Percentiles rank a stretch among this genome's conserved stretches.
These are phyloP conservation scores for Corvus hawaiiensis DNA, from an alignment of 2,113 vertebrate species.

Conservation along the genomic window DNA sequence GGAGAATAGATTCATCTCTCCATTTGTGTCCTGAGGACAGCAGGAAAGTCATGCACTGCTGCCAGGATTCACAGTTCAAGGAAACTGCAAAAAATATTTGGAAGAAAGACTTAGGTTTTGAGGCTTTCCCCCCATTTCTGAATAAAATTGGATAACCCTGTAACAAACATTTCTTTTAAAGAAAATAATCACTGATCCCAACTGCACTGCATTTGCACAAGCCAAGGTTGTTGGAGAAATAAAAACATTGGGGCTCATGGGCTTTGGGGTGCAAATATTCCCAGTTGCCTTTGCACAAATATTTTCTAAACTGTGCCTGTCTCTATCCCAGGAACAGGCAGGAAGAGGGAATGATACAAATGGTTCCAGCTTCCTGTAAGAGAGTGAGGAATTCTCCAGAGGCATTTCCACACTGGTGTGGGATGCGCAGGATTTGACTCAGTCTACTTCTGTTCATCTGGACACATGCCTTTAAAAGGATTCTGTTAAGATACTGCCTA, in stretches of 20 bases:
- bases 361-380: not conserved
- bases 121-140: not conserved
- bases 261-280: not conserved
- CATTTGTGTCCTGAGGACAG: not conserved
- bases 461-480: not conserved
- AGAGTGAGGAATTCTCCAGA: not conserved
- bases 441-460: not conserved
- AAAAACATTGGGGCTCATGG: not conserved
- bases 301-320: not conserved
- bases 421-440: accelerated
- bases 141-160: not conserved
- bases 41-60: not conserved
- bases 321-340: not conserved
- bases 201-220: not conserved
- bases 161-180: not conserved
- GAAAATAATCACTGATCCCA: not conserved
- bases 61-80: not conserved
- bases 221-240: not conserved
- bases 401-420: not conserved
- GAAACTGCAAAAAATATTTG: not conserved
- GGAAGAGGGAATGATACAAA: not conserved
- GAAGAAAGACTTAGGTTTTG: not conserved
- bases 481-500: not conserved
- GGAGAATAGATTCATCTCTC: not conserved
- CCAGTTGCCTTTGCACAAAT: not conserved